Evolutionary conservation across 2,113 vertebrate genomes (phyloP).

Genomic region (Pavo muticus): DNA sequence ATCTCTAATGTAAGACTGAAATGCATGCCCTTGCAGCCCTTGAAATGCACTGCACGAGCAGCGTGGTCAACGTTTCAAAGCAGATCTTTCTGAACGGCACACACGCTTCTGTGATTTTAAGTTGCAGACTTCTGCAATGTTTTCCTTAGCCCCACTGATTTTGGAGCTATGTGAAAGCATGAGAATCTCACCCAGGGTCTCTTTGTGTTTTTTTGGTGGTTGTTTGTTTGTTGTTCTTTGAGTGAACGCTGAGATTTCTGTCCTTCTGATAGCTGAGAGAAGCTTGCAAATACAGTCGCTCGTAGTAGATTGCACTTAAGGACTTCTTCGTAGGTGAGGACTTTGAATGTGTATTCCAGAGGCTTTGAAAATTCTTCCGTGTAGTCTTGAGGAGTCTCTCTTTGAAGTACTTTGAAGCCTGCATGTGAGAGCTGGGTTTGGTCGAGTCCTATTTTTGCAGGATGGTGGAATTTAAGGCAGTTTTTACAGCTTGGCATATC

Average conservation of each 20-base stretch:
- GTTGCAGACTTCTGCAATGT: not conserved
- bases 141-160: not conserved
- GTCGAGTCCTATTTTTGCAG: not conserved
- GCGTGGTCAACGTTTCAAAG: not conserved
- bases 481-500: not conserved
- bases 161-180: not conserved
- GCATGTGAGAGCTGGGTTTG: not conserved
- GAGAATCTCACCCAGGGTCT: not conserved
- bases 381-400: not conserved
- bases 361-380: not conserved
- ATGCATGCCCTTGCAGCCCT: fast-evolving
- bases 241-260: not conserved
- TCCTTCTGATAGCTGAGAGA: not conserved
- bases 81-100: not conserved
- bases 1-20: not conserved
- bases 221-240: not conserved
- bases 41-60: fast-evolving
- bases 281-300: not conserved
- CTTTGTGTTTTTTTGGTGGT: not conserved
- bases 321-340: not conserved
- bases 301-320: not conserved
- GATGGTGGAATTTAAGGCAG: not conserved
- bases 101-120: fast-evolving
- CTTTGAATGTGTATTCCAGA: not conserved
- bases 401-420: not conserved